Percentiles rank a stretch among this genome's conserved stretches.
Evolutionary conservation across 2,888 invertebrate genomes (phyloP).

Genomic region (Escarpia spicata): DNA sequence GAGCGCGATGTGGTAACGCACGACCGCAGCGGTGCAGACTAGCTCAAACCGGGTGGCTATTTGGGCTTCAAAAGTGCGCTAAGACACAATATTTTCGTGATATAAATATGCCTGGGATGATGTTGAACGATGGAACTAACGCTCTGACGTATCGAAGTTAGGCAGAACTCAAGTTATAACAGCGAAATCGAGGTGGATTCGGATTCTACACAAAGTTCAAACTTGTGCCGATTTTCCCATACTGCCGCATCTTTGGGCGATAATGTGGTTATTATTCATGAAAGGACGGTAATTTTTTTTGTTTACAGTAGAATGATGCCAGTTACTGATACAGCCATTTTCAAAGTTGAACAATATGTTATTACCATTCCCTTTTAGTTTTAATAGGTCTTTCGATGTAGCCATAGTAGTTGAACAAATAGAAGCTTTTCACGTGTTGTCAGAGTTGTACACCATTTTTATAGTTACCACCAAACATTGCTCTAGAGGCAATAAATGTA

Average conservation of each 20-base stretch:
- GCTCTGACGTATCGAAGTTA: no score
- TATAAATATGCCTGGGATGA: no score
- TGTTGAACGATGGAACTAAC: no score
- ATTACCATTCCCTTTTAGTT: slow-evolving; percentile 9
- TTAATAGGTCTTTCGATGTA: not conserved
- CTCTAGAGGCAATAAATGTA: not conserved
- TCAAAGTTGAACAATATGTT: not conserved
- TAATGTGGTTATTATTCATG: not conserved
- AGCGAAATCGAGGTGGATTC: no score
- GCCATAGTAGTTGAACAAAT: not conserved
- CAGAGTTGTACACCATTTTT: not conserved
- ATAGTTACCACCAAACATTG: not conserved
- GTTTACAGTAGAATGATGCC: not conserved
- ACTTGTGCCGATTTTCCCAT: no score
- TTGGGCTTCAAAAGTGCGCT: no score
- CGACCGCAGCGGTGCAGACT: no score
- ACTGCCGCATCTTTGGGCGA: not conserved
- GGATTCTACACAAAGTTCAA: no score
- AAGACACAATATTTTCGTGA: no score
- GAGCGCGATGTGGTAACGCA: no score
- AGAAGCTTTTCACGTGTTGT: not conserved
- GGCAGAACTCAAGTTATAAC: no score
- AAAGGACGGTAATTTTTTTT: not conserved
- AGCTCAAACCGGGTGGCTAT: no score
- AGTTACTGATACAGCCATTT: not conserved